Conservation (phyloP, 2,888 invertebrate species). For the Aleiodes alternator region DNA sequence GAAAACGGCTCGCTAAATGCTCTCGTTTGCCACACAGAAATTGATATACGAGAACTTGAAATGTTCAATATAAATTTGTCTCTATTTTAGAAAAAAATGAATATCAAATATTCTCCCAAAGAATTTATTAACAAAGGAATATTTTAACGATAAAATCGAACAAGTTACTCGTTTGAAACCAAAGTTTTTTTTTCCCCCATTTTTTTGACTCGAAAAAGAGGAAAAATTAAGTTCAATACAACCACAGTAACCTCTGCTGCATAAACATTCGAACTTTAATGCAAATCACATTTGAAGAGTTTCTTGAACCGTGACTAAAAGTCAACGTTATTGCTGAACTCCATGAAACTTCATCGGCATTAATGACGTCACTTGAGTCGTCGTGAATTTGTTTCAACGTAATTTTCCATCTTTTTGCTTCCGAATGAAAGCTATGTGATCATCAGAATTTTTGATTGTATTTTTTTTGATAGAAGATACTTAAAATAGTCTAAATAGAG, state of each 20-base stretch:
- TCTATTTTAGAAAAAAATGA: no score
- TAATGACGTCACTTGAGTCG: conserved; percentile 60
- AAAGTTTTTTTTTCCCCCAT: no score
- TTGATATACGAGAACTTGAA: conserved; percentile 38
- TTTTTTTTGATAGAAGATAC: no score
- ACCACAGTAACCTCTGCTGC: conserved; percentile 56
- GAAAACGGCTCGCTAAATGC: conserved; percentile 33
- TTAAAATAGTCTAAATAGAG: no score
- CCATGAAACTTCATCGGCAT: conserved; percentile 53
- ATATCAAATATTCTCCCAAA: no score
- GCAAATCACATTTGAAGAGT: conserved; percentile 71
- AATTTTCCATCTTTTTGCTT: neutral
- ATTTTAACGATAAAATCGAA: no score
- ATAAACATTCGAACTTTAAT: conserved; percentile 65
- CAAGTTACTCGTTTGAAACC: no score
- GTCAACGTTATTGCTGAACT: conserved; percentile 19
- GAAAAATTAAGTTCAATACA: neutral
- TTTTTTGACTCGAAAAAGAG: conserved; percentile 7
- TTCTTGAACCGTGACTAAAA: conserved; percentile 58
- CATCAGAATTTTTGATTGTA: no score
- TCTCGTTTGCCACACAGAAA: conserved; percentile 39
- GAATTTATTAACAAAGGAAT: no score
- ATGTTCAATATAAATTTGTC: conserved; percentile 1
- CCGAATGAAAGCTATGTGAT: no score
- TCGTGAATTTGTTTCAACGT: conserved; percentile 42